Evolutionary conservation across 1,140 invertebrate species (phyloP).

Genomic region (Pachypeltis micranthus): DNA sequence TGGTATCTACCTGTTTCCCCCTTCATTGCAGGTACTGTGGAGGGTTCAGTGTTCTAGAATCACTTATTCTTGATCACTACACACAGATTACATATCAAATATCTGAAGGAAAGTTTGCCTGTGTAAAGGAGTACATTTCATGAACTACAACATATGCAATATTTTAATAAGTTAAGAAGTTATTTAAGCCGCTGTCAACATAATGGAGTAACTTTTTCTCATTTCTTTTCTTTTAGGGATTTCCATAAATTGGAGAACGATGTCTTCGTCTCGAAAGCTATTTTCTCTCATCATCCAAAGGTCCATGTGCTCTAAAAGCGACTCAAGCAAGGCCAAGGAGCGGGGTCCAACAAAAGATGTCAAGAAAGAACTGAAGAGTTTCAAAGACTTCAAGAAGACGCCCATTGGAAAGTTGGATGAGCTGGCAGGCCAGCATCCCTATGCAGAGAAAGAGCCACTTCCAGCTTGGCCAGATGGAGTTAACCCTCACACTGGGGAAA

Average conservation of each 20-base stretch:
- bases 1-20: too few species aligned
- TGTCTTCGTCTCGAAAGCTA: neutral
- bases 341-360: neutral
- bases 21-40: too few species aligned
- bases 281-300: neutral
- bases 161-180: too few species aligned
- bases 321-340: neutral
- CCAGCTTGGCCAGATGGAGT: conserved; percentile 72
- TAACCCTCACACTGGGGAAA: conserved; percentile 88
- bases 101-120: too few species aligned
- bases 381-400: conserved; percentile 17
- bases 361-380: neutral
- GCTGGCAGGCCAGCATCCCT: conserved; percentile 53
- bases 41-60: too few species aligned
- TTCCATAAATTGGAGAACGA: neutral
- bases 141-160: too few species aligned
- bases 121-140: too few species aligned
- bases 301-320: neutral
- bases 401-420: conserved; percentile 46
- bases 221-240: too few species aligned
- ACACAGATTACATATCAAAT: too few species aligned
- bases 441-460: conserved; percentile 71
- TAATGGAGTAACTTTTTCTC: too few species aligned
- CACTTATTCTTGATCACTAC: too few species aligned
- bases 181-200: too few species aligned